A percentile compares a stretch with the other conserved stretches of the same genome.
Evolutionary conservation across 2,797 vertebrate species (phyloP).

Genomic region (Dipus sagitta): DNA sequence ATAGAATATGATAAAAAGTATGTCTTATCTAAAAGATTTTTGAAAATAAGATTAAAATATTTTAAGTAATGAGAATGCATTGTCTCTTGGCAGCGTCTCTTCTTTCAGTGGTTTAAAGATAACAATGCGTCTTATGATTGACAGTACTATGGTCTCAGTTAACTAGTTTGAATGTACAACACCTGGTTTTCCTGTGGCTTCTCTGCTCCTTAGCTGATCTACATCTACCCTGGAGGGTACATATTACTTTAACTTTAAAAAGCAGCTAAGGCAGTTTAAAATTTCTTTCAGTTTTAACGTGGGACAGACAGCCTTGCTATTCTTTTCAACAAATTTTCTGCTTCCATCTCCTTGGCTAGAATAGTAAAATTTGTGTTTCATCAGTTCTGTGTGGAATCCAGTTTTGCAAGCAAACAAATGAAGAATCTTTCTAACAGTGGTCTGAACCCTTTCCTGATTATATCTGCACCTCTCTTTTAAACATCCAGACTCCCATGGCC

Average conservation of each 20-base stretch:
- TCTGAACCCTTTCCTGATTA: not conserved
- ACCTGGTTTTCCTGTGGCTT: not conserved
- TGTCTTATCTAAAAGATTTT: not conserved
- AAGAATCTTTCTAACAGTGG: not conserved
- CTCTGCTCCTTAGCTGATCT: not conserved
- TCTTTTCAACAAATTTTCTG: not conserved
- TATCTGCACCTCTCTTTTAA: conserved; percentile 22
- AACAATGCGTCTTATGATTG: not conserved
- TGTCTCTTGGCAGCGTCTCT: not conserved
- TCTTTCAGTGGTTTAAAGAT: not conserved
- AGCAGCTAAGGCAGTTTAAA: not conserved
- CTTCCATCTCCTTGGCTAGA: not conserved
- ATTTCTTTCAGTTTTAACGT: conserved; percentile 17
- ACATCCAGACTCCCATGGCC: not conserved
- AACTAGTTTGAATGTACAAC: not conserved
- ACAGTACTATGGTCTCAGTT: not conserved
- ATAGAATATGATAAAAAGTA: not conserved
- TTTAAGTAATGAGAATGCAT: not conserved
- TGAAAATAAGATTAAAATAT: not conserved
- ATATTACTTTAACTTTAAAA: not conserved
- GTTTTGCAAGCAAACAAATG: conserved; percentile 1
- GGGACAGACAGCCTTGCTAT: not conserved
- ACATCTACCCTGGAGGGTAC: not conserved
- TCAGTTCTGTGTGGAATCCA: conserved; percentile 7
- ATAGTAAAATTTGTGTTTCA: not conserved